Conservation (phyloP, 1,140 invertebrate species). For the Hyles vespertilio region DNA sequence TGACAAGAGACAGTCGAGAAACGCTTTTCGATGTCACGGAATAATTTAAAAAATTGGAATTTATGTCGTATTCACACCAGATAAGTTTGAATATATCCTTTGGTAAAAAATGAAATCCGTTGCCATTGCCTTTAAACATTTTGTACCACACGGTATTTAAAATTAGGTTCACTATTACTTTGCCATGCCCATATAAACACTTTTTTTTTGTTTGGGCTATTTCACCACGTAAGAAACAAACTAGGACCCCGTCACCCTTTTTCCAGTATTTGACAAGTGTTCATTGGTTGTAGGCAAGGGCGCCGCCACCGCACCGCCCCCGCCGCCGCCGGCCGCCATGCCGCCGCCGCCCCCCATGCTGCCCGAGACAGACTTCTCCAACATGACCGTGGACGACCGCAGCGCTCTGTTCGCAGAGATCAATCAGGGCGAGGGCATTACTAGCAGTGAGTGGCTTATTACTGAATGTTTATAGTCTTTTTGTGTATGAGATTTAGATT, state of each 20-base stretch:
- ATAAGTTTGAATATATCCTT: too few relatives aligned
- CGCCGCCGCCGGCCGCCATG: slow-evolving; percentile 79
- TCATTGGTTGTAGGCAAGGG: slow-evolving; percentile 38
- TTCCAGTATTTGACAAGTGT: too few relatives aligned
- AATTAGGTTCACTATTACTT: background rate
- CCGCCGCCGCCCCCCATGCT: slow-evolving; percentile 82
- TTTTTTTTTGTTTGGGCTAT: too few relatives aligned
- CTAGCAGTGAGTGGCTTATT: slow-evolving; percentile 82
- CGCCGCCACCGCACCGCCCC: slow-evolving; percentile 77
- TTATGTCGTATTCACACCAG: too few relatives aligned
- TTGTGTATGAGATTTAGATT: too few relatives aligned
- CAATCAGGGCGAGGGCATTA: slow-evolving; percentile 94
- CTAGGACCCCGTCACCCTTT: too few relatives aligned
- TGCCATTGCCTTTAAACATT: background rate
- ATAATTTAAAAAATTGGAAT: too few relatives aligned
- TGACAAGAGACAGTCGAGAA: background rate
- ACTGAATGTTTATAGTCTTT: background rate
- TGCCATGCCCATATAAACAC: too few relatives aligned
- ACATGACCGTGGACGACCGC: slow-evolving; percentile 81
- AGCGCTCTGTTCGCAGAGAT: slow-evolving; percentile 95
- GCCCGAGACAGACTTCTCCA: slow-evolving; percentile 76
- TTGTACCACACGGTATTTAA: background rate
- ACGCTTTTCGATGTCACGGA: too few relatives aligned
- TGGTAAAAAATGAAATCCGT: background rate
- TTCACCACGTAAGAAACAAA: too few relatives aligned